Conservation (phyloP, 2,888 invertebrate species). For the Cartodere bifasciata region DNA sequence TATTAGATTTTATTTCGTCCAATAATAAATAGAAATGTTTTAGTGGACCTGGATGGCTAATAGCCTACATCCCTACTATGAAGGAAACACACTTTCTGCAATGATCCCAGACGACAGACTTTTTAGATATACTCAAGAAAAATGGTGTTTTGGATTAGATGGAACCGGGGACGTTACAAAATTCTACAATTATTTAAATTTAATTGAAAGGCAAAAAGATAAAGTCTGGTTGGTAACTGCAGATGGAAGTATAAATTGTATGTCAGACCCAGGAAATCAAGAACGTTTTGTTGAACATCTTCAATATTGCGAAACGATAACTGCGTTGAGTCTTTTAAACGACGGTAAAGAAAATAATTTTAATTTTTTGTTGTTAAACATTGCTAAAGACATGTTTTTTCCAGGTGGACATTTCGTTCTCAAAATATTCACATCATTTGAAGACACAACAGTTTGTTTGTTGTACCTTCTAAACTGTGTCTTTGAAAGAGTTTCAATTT, state of each 20-base stretch:
- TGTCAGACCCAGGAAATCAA: constrained; percentile 73
- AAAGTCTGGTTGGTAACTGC: constrained; percentile 68
- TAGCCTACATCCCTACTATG: constrained; percentile 84
- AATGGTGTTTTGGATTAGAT: constrained; percentile 82
- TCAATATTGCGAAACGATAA: constrained; percentile 71
- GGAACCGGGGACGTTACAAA: constrained; percentile 75
- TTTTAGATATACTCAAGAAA: constrained; percentile 58
- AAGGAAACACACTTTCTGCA: constrained; percentile 60
- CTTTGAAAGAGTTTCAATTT: constrained; percentile 61
- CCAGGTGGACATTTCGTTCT: constrained; percentile 68
- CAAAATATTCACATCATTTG: constrained; percentile 86
- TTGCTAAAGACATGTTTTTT: constrained; percentile 20
- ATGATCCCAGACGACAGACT: constrained; percentile 79
- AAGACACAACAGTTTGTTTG: constrained; percentile 64
- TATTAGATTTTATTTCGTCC: constrained; percentile 2
- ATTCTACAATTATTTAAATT: constrained; percentile 50
- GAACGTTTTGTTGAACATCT: constrained; percentile 66
- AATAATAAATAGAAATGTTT: background rate
- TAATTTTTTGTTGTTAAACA: constrained; percentile 2
- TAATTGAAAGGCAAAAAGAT: constrained; percentile 33
- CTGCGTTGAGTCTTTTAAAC: constrained; percentile 58
- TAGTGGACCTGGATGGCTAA: constrained; percentile 61
- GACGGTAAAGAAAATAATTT: constrained; percentile 17
- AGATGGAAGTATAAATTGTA: constrained; percentile 89
- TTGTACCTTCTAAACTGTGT: constrained; percentile 65